phyloP scores from a whole-genome alignment of 1,140 invertebrate genomes.

The Melitaea cinxia region DNA sequence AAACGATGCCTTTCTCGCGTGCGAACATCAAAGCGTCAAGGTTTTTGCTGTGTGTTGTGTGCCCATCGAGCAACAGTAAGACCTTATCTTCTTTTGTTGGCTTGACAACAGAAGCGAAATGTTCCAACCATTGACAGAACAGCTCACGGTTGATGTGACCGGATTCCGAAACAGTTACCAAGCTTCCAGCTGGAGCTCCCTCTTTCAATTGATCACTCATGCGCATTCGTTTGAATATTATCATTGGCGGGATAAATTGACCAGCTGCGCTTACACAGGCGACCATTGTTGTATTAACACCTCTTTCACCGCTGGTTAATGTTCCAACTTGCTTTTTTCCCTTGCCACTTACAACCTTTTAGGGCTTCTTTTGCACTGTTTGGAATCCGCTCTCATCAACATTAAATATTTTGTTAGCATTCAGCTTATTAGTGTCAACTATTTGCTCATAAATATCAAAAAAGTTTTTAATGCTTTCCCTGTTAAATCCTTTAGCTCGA shows the following conservation, averaged over 20 bases:
- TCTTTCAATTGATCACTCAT: slow-evolving; percentile 14
- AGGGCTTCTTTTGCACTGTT: slow-evolving; percentile 48
- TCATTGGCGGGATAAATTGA: slow-evolving; percentile 49
- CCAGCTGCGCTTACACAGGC: slow-evolving; percentile 49
- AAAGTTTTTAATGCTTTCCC: slow-evolving; percentile 32
- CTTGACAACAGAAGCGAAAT: slow-evolving; percentile 34
- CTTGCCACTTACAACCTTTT: slow-evolving; percentile 53
- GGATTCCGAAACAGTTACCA: slow-evolving; percentile 20
- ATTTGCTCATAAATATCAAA: slow-evolving; percentile 43
- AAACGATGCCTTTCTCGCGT: slow-evolving; percentile 19
- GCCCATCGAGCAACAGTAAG: slow-evolving; percentile 20
- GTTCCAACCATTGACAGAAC: slow-evolving; percentile 30
- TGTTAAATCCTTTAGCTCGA: slow-evolving; percentile 46
- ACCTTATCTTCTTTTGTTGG: slow-evolving; percentile 21
- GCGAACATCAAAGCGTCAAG: slow-evolving; percentile 23
- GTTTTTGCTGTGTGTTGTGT: slow-evolving; percentile 24
- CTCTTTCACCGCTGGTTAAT: slow-evolving; percentile 70
- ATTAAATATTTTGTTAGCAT: slow-evolving; percentile 58
- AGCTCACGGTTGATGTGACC: slow-evolving; percentile 38
- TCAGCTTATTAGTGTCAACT: slow-evolving; percentile 34
- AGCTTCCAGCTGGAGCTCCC: slow-evolving; percentile 20
- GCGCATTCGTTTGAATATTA: slow-evolving; percentile 39
- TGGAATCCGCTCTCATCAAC: slow-evolving; percentile 27
- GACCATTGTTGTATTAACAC: slow-evolving; percentile 66
- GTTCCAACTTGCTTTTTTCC: slow-evolving; percentile 65